phyloP scores from a whole-genome alignment of 2,797 vertebrate genomes.

The Hipposideros larvatus region DNA sequence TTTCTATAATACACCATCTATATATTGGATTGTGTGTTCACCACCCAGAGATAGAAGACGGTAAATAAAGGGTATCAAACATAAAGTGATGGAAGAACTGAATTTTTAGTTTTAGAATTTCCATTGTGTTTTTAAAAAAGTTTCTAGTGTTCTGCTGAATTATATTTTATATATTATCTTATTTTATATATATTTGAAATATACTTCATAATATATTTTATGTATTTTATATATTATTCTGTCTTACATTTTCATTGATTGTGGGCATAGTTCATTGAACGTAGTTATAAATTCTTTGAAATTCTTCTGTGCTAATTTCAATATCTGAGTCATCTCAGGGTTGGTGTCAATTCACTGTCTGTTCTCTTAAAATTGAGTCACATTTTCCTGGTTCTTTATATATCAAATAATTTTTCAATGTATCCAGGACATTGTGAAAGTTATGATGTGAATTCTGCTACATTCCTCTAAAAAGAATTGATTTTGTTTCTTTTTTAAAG shows the following conservation, averaged over 20 bases:
- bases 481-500: not conserved
- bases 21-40: too few species aligned
- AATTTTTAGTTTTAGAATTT: conserved; percentile 7
- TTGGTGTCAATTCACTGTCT: not conserved
- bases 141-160: not conserved
- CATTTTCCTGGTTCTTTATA: conserved; percentile 19
- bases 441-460: conserved; percentile 27
- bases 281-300: not conserved
- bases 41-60: too few species aligned
- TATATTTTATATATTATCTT: not conserved
- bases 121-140: not conserved
- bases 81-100: not conserved
- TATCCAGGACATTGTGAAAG: not conserved
- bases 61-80: too few species aligned
- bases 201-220: not conserved
- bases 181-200: not conserved
- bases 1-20: too few species aligned
- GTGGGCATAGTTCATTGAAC: not conserved
- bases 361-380: conserved; percentile 31
- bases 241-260: conserved; percentile 8
- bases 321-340: not conserved
- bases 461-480: conserved; percentile 3
- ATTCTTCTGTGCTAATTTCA: not conserved
- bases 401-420: not conserved
- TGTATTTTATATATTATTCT: not conserved